Base-by-base conservation (phyloP, 2,797 vertebrate genomes). In the Sebastes steindachneri region DNA sequence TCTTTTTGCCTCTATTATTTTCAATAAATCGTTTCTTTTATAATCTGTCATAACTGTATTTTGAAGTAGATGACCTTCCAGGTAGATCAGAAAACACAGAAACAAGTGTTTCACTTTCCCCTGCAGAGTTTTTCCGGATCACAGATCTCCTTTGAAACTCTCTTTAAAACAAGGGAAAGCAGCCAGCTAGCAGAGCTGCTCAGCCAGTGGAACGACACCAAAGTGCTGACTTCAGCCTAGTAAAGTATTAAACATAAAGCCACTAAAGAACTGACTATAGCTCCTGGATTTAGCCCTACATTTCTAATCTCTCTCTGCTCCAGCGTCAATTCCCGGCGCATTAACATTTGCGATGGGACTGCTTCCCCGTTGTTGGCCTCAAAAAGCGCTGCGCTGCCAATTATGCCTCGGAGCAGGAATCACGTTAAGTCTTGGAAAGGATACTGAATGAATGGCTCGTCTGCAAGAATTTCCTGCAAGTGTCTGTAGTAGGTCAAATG, bases 401-500 rank as follows among this genome's bases (percentile, higher is more conserved):
- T 88, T 87, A 89, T 75, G 79, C 72, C 84, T 79, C 73, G 3
- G 69, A 86, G 73, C 88, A 89, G 89, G 87, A 89, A 89, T 89
- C 79, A 79, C 74, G 31, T 90, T 91, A 66, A 41, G 86, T 86
- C 86, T 84, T 88, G 85, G 85, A 89, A 81, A 92, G 84, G 89
- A 92, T 88, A 85, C 73, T 71, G 86, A 86, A 89, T 92, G 93
- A 92, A 93, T 92, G 88, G 91, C 86, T 82, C 51, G 23, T 88
- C 87, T 80, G 73, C 89, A 91, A 90, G 85, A 92, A 90, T 93
- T 93, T 91, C 90, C 92, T 92, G 90, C 84, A 75, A 92, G 86
- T 93, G 93, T 93, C 89, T 84, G 80, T 57, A 88, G 87, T 86
- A 90, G 89, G 91, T 92, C 88, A 92, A 87, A 90, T 86, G 88